Percentiles rank a stretch among this genome's conserved stretches.
Conservation (phyloP, 2,888 invertebrate genomes). For the Hedya salicella region DNA sequence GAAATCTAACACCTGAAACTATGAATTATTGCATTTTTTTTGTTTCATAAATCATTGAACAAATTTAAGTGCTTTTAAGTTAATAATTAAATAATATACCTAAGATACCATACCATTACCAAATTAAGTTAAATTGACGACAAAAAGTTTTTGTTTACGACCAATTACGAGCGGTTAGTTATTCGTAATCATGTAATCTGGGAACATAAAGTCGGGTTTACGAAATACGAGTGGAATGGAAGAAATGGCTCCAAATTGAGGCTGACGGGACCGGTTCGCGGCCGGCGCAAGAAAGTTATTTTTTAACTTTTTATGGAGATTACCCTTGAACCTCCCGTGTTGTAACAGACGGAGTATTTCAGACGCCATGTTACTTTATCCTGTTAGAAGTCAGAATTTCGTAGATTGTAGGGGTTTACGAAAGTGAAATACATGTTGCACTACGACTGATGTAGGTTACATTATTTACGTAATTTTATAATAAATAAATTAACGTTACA, state of each 20-base stretch:
- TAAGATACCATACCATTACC: no score
- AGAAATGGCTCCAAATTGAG: slow-evolving; percentile 43
- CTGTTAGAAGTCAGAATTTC: background rate
- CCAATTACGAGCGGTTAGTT: slow-evolving; percentile 16
- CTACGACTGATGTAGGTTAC: no score
- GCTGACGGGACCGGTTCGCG: slow-evolving; percentile 35
- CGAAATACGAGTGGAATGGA: slow-evolving; percentile 40
- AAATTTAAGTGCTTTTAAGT: background rate
- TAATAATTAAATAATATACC: background rate
- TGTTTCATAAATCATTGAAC: no score
- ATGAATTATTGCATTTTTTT: no score
- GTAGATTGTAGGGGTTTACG: background rate
- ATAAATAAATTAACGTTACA: no score
- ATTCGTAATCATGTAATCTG: slow-evolving; percentile 34
- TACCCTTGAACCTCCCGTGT: slow-evolving; percentile 30
- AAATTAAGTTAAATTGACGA: background rate
- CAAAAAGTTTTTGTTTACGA: slow-evolving; percentile 10
- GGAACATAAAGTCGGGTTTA: slow-evolving; percentile 18
- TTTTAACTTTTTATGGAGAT: slow-evolving; percentile 40
- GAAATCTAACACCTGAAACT: no score
- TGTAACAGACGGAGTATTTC: background rate
- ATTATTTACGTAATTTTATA: no score
- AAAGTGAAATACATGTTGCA: background rate
- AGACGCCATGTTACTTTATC: background rate
- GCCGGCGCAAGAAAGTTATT: slow-evolving; percentile 34